Percentiles rank a stretch among this genome's conserved stretches.
These are phyloP conservation scores for Drosophila macrospina DNA, from an alignment of 2,888 invertebrate species.

Conservation along the genomic window DNA sequence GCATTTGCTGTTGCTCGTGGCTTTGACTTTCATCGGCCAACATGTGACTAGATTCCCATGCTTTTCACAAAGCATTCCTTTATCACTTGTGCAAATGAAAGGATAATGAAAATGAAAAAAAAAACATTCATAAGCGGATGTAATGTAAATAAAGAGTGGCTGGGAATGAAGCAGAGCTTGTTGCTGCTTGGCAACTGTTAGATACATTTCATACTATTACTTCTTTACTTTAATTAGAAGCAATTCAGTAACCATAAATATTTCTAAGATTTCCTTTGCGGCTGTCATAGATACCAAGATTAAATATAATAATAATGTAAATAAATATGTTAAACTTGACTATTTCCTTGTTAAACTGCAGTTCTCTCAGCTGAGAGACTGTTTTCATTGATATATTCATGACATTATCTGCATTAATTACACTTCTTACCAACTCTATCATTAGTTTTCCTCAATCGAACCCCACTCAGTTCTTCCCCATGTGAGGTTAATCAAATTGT, in stretches of 20 bases:
- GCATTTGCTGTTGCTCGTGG: constrained; percentile 11
- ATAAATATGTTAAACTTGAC: background rate
- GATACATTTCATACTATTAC: too few species aligned
- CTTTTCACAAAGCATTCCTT: background rate
- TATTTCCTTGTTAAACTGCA: too few species aligned
- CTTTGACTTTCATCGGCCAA: constrained; percentile 34
- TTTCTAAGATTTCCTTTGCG: too few species aligned
- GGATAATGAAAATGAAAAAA: background rate
- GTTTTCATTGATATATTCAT: too few species aligned
- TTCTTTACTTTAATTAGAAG: background rate
- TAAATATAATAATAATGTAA: too few species aligned
- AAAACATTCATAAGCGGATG: background rate
- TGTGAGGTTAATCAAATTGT: constrained; percentile 30
- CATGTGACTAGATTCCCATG: constrained; percentile 46
- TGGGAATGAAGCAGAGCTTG: background rate
- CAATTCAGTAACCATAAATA: too few species aligned
- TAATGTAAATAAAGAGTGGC: background rate
- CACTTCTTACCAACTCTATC: background rate
- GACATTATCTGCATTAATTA: too few species aligned
- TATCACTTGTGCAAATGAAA: too few species aligned
- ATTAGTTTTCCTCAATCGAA: background rate
- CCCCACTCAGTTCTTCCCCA: background rate
- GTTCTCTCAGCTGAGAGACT: too few species aligned
- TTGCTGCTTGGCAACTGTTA: background rate
- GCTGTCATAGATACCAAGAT: too few species aligned